Percentiles rank a stretch among this genome's conserved stretches.
phyloP scores from a whole-genome alignment of 1,140 invertebrate species.

The Ostrea denselamellosa region DNA sequence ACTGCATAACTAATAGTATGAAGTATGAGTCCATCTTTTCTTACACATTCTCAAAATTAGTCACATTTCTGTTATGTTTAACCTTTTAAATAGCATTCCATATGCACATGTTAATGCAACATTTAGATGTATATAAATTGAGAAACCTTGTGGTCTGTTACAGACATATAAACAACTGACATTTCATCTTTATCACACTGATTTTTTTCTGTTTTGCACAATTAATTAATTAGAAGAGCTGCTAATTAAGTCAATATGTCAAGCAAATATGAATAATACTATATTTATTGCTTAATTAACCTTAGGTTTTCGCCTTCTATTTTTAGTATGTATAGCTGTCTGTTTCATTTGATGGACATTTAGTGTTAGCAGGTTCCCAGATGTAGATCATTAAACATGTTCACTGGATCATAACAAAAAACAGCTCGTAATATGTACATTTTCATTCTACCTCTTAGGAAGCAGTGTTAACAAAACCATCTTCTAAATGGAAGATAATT shows the following conservation, averaged over 20 bases:
- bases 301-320: neutral
- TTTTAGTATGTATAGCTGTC: slow-evolving; percentile 12
- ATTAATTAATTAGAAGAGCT: neutral
- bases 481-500: too few species aligned
- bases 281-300: neutral
- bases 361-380: neutral
- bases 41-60: neutral
- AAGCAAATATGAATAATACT: neutral
- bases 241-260: neutral
- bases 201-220: neutral
- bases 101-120: neutral
- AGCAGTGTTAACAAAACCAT: too few species aligned
- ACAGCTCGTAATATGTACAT: too few species aligned
- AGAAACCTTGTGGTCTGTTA: neutral
- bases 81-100: neutral
- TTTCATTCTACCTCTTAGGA: too few species aligned
- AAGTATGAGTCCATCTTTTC: too few species aligned
- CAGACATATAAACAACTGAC: neutral
- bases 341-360: slow-evolving; percentile 28
- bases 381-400: slow-evolving; percentile 25
- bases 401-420: neutral
- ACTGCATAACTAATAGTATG: too few species aligned
- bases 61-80: neutral
- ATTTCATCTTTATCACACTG: too few species aligned
- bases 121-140: neutral